Evolutionary conservation across 2,113 vertebrate species (phyloP).

Genomic region (Gulo gulo): DNA sequence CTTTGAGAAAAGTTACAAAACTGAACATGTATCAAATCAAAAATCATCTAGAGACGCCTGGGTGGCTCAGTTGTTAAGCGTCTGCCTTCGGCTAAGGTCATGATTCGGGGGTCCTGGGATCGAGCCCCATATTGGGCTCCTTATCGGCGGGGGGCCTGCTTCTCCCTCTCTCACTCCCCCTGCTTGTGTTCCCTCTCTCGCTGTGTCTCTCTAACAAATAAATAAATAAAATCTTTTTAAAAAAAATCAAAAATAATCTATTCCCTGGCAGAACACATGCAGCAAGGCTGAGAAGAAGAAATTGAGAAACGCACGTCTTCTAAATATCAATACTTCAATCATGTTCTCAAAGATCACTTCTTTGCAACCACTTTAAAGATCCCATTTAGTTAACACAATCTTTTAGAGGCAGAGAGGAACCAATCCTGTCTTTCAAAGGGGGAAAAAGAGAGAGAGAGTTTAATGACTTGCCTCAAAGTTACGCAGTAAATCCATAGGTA

Average conservation of each 20-base stretch:
- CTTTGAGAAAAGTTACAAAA: neutral
- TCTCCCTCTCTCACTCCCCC: too few species aligned
- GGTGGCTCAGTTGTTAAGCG: too few species aligned
- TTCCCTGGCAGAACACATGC: neutral
- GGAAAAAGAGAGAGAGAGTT: neutral
- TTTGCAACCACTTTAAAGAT: neutral
- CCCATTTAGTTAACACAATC: neutral
- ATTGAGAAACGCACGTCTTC: neutral
- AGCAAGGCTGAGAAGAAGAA: neutral
- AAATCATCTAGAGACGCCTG: neutral
- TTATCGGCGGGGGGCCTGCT: too few species aligned
- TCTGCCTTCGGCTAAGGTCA: too few species aligned
- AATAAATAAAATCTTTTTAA: neutral
- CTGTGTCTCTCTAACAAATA: too few species aligned
- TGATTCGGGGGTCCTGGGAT: too few species aligned
- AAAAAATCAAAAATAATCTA: constrained; percentile 31
- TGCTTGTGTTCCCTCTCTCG: too few species aligned
- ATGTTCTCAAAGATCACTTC: neutral
- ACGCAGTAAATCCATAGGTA: neutral
- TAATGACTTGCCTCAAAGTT: constrained; percentile 32
- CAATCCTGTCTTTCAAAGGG: neutral
- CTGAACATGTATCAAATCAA: neutral
- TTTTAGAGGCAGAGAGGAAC: neutral
- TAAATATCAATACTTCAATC: neutral
- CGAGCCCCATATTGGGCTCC: too few species aligned